Conservation (phyloP, 1,140 invertebrate genomes). For the Drosophila sucinea region DNA sequence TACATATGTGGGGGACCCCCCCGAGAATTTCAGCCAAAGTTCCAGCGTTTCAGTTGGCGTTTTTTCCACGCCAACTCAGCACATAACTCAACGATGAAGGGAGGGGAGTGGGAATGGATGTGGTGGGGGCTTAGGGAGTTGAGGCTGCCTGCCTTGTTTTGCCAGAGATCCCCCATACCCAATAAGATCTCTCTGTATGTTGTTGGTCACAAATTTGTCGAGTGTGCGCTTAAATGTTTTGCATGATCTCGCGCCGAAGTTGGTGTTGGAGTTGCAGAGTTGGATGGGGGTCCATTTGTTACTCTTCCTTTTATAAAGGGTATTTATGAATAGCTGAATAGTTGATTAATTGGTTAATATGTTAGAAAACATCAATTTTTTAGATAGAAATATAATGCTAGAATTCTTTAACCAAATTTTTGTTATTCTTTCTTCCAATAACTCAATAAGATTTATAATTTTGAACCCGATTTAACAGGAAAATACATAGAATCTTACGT, state of each 20-base stretch:
- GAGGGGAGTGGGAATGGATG: background rate
- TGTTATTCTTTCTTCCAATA: too few species aligned
- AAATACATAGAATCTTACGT: too few species aligned
- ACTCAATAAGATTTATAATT: too few species aligned
- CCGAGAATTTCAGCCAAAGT: constrained; percentile 27
- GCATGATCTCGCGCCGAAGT: constrained; percentile 37
- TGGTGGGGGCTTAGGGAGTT: background rate
- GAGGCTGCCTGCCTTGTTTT: constrained; percentile 2
- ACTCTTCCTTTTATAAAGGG: background rate
- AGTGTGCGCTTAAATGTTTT: constrained; percentile 79
- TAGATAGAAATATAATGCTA: too few species aligned
- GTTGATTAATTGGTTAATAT: too few species aligned
- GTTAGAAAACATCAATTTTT: too few species aligned
- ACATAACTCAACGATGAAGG: constrained; percentile 49
- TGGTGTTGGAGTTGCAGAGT: background rate
- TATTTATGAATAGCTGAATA: background rate
- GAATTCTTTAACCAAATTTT: too few species aligned
- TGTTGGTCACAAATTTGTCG: constrained; percentile 71
- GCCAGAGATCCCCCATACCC: constrained; percentile 35
- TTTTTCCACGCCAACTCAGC: constrained; percentile 59
- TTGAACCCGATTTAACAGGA: too few species aligned
- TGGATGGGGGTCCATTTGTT: background rate
- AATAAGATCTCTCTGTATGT: constrained; percentile 45
- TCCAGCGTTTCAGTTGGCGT: constrained; percentile 25
- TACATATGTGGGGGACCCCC: constrained; percentile 25